Conservation (phyloP, 2,888 invertebrate genomes). For the Scelioninae gen. 2 region DNA sequence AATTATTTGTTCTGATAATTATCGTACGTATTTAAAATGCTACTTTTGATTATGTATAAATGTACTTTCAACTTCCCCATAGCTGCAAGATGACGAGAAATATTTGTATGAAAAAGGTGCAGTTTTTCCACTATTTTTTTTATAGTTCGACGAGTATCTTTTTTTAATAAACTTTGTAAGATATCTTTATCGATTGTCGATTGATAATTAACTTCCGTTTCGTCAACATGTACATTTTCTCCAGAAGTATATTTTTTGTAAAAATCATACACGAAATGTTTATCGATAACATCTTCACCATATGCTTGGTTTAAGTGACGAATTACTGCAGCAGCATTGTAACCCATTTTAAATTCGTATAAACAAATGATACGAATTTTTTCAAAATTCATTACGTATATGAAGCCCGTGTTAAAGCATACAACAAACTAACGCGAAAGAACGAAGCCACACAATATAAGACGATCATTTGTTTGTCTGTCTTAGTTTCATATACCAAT, state of each 20-base stretch:
- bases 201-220: not conserved
- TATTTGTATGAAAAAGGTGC: constrained; percentile 45
- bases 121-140: constrained; percentile 33
- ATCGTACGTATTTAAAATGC: too few species aligned
- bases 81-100: constrained; percentile 49
- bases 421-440: constrained; percentile 29
- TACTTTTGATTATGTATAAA: too few species aligned
- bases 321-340: constrained; percentile 44
- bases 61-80: constrained; percentile 38
- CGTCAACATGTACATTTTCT: not conserved
- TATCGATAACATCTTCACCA: constrained; percentile 27
- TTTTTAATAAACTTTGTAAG: constrained; percentile 25
- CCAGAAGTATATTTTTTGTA: constrained; percentile 36
- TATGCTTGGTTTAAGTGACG: constrained; percentile 47
- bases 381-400: constrained; percentile 31
- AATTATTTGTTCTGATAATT: too few species aligned
- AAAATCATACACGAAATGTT: constrained; percentile 24
- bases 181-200: constrained; percentile 26
- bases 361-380: constrained; percentile 47
- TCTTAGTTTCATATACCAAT: too few species aligned
- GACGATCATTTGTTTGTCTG: too few species aligned
- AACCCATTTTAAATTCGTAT: constrained; percentile 52
- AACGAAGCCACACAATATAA: constrained; percentile 39
- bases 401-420: constrained; percentile 25
- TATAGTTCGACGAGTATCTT: constrained; percentile 25